A percentile compares a stretch with the other conserved stretches of the same genome.
Evolutionary conservation across 2,888 invertebrate genomes (phyloP).

Genomic region (Polymixis flavicincta): DNA sequence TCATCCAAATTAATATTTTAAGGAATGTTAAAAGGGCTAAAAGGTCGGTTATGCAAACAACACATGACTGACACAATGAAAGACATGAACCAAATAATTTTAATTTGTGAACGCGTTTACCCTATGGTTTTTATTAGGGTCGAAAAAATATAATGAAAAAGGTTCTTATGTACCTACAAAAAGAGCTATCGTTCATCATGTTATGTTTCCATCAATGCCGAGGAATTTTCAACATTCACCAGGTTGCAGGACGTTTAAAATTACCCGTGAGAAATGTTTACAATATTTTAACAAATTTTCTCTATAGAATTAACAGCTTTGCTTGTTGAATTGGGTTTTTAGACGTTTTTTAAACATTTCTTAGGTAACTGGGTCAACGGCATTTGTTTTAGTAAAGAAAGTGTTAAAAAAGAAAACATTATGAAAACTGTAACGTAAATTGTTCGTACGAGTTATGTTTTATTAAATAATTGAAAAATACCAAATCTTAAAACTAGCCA

Average conservation of each 20-base stretch:
- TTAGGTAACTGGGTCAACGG: conserved; percentile 15
- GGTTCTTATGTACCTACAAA: conserved; percentile 18
- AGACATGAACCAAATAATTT: conserved; percentile 40
- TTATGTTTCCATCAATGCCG: conserved; percentile 34
- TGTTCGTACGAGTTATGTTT: no score
- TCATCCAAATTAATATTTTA: conserved; percentile 26
- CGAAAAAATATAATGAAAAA: conserved; percentile 29
- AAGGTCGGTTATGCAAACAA: conserved; percentile 39
- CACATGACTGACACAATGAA: conserved; percentile 40
- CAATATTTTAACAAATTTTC: no score
- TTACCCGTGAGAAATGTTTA: not conserved
- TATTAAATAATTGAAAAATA: no score
- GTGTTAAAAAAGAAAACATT: no score
- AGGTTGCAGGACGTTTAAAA: no score
- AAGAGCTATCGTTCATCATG: conserved; percentile 31
- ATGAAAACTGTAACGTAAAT: not conserved
- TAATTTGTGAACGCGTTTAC: conserved; percentile 27
- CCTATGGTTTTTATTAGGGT: conserved; percentile 18
- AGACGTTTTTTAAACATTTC: conserved; percentile 1
- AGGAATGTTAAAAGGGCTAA: conserved; percentile 21
- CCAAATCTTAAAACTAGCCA: no score
- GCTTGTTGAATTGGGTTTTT: conserved; percentile 4
- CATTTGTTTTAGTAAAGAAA: conserved; percentile 45
- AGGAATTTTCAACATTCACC: not conserved
- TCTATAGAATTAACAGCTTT: conserved; percentile 15